Evolutionary conservation across 2,113 vertebrate species (phyloP).

Genomic region (Phylloscopus whistleri): DNA sequence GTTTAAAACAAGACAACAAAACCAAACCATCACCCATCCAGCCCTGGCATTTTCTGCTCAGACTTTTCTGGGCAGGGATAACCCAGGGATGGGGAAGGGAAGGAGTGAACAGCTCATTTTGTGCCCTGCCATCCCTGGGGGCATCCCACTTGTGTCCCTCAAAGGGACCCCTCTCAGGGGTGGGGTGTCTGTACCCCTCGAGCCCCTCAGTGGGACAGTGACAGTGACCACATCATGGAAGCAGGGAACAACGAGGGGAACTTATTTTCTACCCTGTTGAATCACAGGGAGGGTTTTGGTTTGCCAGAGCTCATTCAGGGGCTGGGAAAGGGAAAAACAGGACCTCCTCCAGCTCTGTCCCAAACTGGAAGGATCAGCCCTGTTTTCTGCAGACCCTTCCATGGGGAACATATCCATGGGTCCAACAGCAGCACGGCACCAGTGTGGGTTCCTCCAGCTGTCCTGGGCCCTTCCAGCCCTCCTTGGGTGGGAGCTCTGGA

Average conservation of each 20-base stretch:
- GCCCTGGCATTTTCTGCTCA: background rate
- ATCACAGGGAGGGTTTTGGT: background rate
- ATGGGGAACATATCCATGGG: accelerated
- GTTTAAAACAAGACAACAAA: slow-evolving; percentile 26
- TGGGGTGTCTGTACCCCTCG: background rate
- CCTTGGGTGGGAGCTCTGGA: background rate
- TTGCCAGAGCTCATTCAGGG: background rate
- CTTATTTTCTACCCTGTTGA: background rate
- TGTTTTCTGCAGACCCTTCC: background rate
- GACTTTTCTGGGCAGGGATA: background rate
- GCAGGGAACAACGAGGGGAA: accelerated
- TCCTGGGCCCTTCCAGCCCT: background rate
- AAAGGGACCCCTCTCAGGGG: accelerated
- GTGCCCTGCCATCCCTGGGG: background rate
- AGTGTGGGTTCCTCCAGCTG: background rate
- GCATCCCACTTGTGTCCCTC: accelerated
- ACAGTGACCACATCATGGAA: background rate
- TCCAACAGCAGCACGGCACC: background rate
- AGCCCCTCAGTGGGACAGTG: accelerated
- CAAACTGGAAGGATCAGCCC: background rate
- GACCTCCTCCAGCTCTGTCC: accelerated
- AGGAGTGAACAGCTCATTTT: background rate
- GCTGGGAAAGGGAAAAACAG: background rate
- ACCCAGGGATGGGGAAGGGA: background rate
- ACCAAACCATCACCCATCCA: background rate